Base-by-base conservation (phyloP, 2,888 invertebrate species). In the Agrenia bidenticulata region DNA sequence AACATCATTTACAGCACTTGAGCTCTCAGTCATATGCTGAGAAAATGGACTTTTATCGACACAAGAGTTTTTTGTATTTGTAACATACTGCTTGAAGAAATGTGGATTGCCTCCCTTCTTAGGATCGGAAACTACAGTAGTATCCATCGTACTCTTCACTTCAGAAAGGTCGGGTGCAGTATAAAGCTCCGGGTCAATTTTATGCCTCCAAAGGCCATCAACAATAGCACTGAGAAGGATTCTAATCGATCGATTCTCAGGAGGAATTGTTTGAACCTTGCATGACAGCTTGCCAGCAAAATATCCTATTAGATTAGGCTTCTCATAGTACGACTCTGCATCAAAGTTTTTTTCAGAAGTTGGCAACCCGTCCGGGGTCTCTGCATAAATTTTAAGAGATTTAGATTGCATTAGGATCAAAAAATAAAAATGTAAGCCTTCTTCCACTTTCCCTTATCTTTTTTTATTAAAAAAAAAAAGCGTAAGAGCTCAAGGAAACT, bases 291-390 rank as follows among this genome's bases (percentile, higher is more conserved):
- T 72, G 4, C 72, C 72, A 49, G 72, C 69, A 64, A 72, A 72
- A 39, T 72, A 72, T 2, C 72, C 72, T 58, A 72, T 72, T 59
- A 72, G 53, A 54, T 72, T 72, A 4, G 72, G 72, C 24, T 72
- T 72, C 49, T 72, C 72, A 55, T 72, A 72, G 64, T 72, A 72
- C 19, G 67, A 63, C 56, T 69, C 72, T 5, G 69, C 69, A 54
- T 72, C 72, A 66, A 72, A 72, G 64, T 72, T 72, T 58, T 72
- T 72, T 24, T 72, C 72, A 24, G 72, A 72, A 26, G 72, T 72
- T 39, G 72, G 72, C 65, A 72, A 62, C 53, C 69, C 72, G 57
- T 72, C 72, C 24, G 72, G 67, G 55, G 72, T 72, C 58, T 69
- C 72, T 72, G 57, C 24, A 57, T 27, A 54, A 61, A 32, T 45